Conservation (phyloP, 2,113 vertebrate species). For the Ivindomyrus marchei region DNA sequence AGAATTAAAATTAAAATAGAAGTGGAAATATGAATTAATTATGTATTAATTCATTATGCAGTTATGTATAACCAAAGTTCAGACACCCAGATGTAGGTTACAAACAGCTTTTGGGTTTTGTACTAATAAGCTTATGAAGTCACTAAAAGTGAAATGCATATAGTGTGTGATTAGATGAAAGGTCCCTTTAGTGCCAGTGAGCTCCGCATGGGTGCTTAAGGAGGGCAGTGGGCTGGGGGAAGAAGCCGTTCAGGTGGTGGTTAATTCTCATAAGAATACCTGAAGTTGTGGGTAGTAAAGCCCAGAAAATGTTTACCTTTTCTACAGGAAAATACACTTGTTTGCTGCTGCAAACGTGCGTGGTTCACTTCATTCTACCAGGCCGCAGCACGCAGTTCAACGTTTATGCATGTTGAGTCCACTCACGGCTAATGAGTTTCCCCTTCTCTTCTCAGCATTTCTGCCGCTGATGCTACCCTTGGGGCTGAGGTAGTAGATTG, state of each 20-base stretch:
- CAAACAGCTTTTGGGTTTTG: background rate
- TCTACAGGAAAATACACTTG: background rate
- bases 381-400: background rate
- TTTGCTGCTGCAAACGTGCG: background rate
- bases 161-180: background rate
- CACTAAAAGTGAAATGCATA: background rate
- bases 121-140: background rate
- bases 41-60: too few species aligned
- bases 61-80: background rate
- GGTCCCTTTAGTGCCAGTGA: background rate
- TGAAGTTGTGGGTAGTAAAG: background rate
- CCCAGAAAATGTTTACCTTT: background rate
- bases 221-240: background rate
- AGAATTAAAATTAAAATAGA: background rate
- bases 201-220: background rate
- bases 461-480: slow-evolving; percentile 69
- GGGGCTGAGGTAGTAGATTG: slow-evolving; percentile 94
- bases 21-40: background rate
- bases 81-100: background rate
- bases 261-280: background rate
- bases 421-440: slow-evolving; percentile 12
- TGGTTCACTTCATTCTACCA: background rate
- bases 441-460: slow-evolving; percentile 43
- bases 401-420: background rate
- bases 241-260: background rate